Base-by-base conservation (phyloP, 2,113 vertebrate species). In the Dunckerocampus dactyliophorus region DNA sequence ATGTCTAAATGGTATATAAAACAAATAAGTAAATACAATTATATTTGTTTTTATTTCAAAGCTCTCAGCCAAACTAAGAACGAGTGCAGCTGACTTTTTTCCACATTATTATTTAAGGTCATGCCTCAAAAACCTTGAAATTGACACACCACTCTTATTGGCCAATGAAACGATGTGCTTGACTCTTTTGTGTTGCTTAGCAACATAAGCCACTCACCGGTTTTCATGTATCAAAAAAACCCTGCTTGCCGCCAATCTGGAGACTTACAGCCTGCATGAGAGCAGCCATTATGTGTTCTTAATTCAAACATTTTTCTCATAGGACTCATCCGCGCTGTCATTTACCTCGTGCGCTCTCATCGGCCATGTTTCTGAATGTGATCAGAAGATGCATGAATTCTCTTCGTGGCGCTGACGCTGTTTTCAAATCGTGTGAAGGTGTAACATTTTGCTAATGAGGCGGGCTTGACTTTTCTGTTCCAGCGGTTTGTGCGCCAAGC, bases 141-240 rank as follows among this genome's bases (percentile, higher is more conserved):
- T 70, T 83, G 79, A 82, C 63, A 77, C 72, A 72, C 56, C 62
- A 59, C 76, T 77, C 69, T 76, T 72, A 80, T 83, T 83, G 77
- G 70, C 71, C 74, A 70, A 75, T 83, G 82, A 82, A 82, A 71
- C 81, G 79, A 82, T 72, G 63, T 74, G 72, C 77, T 85, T 78
- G 68, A 86, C 76, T 86, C 76, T 82, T 86, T 88, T 88, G 79
- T 85, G 87, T 88, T 88, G 85, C 87, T 69, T 69, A 86, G 87
- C 87, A 88, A 88, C 84, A 17, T 31, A 76, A 79, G 75, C 75
- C 78, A 77, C 76, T 77, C 75, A 77, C 74, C 72, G 72, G 49
- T 77, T 82, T 34, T 83, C 80, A 79, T 81, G 80, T 84, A 86
- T 83, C 80, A 80, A 77, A 83, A 77, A 73, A 43, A 54, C n/a